Conservation (phyloP, 2,888 invertebrate genomes). For the Craniophora ligustri region DNA sequence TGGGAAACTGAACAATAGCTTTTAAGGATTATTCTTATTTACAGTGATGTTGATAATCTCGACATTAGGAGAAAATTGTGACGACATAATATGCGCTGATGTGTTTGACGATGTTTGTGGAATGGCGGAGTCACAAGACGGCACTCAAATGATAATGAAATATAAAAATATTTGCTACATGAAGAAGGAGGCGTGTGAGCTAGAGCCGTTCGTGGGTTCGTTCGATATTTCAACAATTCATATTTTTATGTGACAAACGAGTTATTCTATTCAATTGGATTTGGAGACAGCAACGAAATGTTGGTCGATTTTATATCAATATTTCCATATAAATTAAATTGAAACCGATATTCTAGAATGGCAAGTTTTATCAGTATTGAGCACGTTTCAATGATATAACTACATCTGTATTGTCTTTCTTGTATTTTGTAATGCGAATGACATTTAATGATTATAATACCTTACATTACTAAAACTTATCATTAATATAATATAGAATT, state of each 20-base stretch:
- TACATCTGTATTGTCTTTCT: not conserved
- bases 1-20: not conserved
- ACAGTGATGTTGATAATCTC: constrained; percentile 34
- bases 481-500: too few relatives aligned
- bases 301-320: constrained; percentile 14
- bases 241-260: constrained; percentile 14
- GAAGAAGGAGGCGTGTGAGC: constrained; percentile 63
- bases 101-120: constrained; percentile 75
- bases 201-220: constrained; percentile 51
- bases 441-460: too few relatives aligned
- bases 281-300: constrained; percentile 10
- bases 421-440: too few relatives aligned
- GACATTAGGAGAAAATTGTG: constrained; percentile 54
- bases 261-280: constrained; percentile 25
- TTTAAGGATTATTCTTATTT: constrained; percentile 14
- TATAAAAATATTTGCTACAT: constrained; percentile 75
- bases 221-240: constrained; percentile 23
- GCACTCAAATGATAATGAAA: constrained; percentile 50
- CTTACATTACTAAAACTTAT: too few relatives aligned
- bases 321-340: constrained; percentile 34
- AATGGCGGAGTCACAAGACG: constrained; percentile 47
- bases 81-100: constrained; percentile 67
- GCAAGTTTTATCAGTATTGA: constrained; percentile 16
- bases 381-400: constrained; percentile 2
- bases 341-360: constrained; percentile 24